Conservation (phyloP, 2,888 invertebrate genomes). For the Busseola fusca region DNA sequence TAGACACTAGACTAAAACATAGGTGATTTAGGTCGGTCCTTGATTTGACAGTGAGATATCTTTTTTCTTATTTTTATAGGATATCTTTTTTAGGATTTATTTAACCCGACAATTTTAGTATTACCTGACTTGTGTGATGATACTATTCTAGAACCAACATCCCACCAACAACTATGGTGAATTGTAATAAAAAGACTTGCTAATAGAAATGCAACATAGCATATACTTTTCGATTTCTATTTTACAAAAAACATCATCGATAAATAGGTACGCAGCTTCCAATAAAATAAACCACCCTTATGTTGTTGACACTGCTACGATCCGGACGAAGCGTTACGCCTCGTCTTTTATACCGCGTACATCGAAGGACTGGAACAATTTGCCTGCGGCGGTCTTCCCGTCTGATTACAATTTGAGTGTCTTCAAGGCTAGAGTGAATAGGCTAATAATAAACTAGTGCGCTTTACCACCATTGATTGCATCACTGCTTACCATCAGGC, state of each 20-base stretch:
- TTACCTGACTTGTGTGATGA: background rate
- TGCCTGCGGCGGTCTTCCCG: no score
- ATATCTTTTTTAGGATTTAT: background rate
- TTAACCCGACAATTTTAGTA: background rate
- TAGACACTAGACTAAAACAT: no score
- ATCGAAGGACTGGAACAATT: no score
- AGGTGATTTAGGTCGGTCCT: background rate
- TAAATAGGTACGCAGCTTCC: background rate
- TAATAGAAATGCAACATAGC: background rate
- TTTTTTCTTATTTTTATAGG: no score
- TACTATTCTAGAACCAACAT: background rate
- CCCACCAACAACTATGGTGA: background rate
- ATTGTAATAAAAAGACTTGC: background rate
- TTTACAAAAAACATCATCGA: background rate
- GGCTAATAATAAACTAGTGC: no score
- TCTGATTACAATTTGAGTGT: no score
- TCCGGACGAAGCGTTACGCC: no score
- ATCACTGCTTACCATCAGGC: no score
- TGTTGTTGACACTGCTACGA: no score
- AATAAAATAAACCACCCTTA: background rate
- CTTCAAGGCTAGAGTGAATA: no score
- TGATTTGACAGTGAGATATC: conserved; percentile 3
- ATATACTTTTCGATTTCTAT: background rate
- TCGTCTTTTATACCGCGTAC: no score
- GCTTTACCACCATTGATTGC: no score